Evolutionary conservation across 2,113 vertebrate species (phyloP), one percentile per base, ranked within the genome.

Genomic region (Tamias sibiricus): DNA sequence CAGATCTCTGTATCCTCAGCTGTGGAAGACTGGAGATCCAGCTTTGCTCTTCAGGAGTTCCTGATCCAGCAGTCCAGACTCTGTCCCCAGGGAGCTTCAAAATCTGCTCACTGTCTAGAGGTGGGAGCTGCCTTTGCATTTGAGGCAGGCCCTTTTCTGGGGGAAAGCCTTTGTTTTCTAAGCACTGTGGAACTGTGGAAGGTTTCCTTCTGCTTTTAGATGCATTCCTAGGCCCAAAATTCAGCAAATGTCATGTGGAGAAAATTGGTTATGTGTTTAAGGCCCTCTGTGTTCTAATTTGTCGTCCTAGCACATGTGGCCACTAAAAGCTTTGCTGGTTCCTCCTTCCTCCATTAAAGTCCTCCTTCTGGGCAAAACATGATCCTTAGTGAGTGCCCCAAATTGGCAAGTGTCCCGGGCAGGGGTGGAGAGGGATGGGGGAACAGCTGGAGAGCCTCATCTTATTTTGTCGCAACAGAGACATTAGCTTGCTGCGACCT

Each of bases 331-430:
- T 95, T 87, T 52, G 26, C 75, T 87, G 52, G 1, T 83, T 94
- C 79, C 87, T 87, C 82, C 90, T 93, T 91, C 44, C 20, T 91
- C 82, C 52, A 62, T 71, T 69, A 87, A 47, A 86, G 35, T 49
- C 92, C 68, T 89, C 69, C 54, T 84, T 88, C 52, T 77, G 30
- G 77, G 68, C 35, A 91, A 89, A 87, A n/a, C n/a, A 19, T 71
- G 74, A 59, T 71, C 77, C 80, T 80, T 75, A 71, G 37, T 66
- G 35, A 49, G 68, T 85, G 16, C 28, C 79, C 62, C 35, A 22
- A 89, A 59, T 1, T 96, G 68, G 52, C 87, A n/a, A 54, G 52
- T 69, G 42, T 81, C 49, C 77, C 54, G 4, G 77, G 64, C 40
- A 2, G 47, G 66, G 64, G 32, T 68, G 66, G 32, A 13, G 66